Base-by-base conservation (phyloP, 2,113 vertebrate genomes). In the Dipodomys stephensi region DNA sequence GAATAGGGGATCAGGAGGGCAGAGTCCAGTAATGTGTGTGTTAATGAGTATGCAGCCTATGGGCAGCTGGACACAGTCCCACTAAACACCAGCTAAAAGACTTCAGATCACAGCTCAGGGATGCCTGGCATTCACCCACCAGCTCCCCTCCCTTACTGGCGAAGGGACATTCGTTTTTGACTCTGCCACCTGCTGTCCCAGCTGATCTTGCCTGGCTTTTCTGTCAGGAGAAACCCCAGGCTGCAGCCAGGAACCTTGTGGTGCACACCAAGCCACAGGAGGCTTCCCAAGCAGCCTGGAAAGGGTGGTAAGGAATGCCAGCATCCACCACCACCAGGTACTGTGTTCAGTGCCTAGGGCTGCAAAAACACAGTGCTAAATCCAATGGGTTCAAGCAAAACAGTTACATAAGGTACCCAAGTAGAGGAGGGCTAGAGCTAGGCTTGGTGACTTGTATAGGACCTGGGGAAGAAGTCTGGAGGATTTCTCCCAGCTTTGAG, bases 301-400 rank as follows among this genome's bases (percentile, higher is more conserved):
- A 60, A 68, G 25, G 30, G 23, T 0, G 0, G 1, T 1, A 12
- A 11, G 35, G 23, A 1, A 27, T 1, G n/a, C 0, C 39, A 57
- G 39, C 44, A 64, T 3, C 30, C 8, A 19, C 73, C 68, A 22
- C 2, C 10, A 20, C 6, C 30, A 73, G 57, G n/a, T 10, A 0
- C 69, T 2, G 19, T 4, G 0, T 35, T 57, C 2, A 3, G n/a
- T 32, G n/a, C 10, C 84, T 35, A 32, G 30, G 44, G 4, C 46
- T 15, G 0, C 10, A 1, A 4, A 4, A 25, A 57, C 23, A 11
- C 16, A 67, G 46, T 25, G 13, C 23, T 35, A 9, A 83, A 91
- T n/a, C 28, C 28, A 1, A 28, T 25, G 35, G n/a, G 39, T 68
- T 71, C n/a, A 53, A 53, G 49, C 49, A 53, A 53, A 53, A 53